Percentiles rank a stretch among this genome's conserved stretches.
phyloP scores from a whole-genome alignment of 2,113 vertebrate species.

The Catagonus wagneri region DNA sequence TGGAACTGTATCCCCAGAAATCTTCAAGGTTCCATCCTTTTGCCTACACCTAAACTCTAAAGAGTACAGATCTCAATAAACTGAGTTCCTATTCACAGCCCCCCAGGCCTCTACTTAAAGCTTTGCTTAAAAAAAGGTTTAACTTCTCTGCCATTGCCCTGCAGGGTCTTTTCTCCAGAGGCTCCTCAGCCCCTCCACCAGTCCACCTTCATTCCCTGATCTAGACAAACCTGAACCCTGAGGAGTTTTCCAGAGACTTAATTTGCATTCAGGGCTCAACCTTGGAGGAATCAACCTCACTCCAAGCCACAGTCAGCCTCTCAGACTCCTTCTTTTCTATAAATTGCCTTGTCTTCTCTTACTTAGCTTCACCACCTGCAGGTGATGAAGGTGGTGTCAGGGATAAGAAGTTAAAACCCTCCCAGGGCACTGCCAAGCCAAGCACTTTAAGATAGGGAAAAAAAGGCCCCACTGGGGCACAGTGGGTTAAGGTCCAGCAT shows the following conservation, averaged over 20 bases:
- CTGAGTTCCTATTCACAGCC: neutral
- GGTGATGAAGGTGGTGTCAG: neutral
- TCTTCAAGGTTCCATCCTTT: neutral
- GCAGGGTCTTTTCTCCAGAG: neutral
- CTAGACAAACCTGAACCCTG: slow-evolving; percentile 33
- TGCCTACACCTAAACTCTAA: neutral
- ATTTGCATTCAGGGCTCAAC: neutral
- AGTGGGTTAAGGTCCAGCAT: too few relatives aligned
- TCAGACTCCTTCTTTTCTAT: neutral
- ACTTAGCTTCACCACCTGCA: slow-evolving; percentile 24
- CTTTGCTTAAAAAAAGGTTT: neutral
- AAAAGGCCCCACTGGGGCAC: too few relatives aligned
- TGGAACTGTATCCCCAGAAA: neutral
- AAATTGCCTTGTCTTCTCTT: neutral
- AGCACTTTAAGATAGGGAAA: neutral
- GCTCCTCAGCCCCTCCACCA: neutral
- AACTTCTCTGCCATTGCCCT: neutral
- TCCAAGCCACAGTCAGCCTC: neutral
- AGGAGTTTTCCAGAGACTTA: neutral
- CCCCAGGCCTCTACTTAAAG: neutral
- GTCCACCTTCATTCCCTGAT: neutral
- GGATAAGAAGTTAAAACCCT: neutral
- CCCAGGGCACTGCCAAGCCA: neutral
- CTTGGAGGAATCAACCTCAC: neutral
- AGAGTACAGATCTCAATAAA: neutral